Evolutionary conservation across 30 jellyfish, hydroid and myxozoan species (phyloP).

Genomic region (Aurelia coerulea): DNA sequence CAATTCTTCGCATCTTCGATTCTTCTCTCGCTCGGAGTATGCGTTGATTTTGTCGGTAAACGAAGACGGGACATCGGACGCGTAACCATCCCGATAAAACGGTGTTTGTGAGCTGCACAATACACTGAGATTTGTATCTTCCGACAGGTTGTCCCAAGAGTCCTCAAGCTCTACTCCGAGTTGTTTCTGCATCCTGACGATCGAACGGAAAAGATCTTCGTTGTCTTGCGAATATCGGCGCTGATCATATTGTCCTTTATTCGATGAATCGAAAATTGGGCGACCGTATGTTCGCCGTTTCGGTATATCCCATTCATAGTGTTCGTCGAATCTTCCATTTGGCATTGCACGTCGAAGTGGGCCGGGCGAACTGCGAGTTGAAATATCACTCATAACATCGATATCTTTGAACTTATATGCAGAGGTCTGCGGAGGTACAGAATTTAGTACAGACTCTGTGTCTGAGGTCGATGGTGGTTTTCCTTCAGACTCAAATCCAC

Average conservation of each 20-base stretch:
- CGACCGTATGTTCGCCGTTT: conserved; percentile 76
- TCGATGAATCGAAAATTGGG: conserved; percentile 44
- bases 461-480: conserved; percentile 89
- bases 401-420: conserved; percentile 57
- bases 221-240: conserved; percentile 78
- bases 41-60: conserved; percentile 60
- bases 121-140: conserved; percentile 72
- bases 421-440: conserved; percentile 54
- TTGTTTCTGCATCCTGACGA: conserved; percentile 84
- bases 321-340: conserved; percentile 64
- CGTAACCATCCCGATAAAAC: conserved; percentile 79
- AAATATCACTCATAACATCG: conserved; percentile 89
- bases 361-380: conserved; percentile 93
- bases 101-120: conserved; percentile 67
- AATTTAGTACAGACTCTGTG: conserved; percentile 74
- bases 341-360: conserved; percentile 69
- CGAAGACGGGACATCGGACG: conserved; percentile 76
- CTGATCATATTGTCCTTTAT: conserved; percentile 53
- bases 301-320: conserved; percentile 55
- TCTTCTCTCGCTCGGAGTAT: conserved; percentile 91
- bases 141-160: conserved; percentile 90
- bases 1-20: conserved; percentile 90
- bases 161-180: conserved; percentile 90
- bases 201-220: conserved; percentile 86
- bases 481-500: conserved; percentile 95